Base-by-base conservation (phyloP, 2,797 vertebrate species). In the Gymnopithys bicolor region DNA sequence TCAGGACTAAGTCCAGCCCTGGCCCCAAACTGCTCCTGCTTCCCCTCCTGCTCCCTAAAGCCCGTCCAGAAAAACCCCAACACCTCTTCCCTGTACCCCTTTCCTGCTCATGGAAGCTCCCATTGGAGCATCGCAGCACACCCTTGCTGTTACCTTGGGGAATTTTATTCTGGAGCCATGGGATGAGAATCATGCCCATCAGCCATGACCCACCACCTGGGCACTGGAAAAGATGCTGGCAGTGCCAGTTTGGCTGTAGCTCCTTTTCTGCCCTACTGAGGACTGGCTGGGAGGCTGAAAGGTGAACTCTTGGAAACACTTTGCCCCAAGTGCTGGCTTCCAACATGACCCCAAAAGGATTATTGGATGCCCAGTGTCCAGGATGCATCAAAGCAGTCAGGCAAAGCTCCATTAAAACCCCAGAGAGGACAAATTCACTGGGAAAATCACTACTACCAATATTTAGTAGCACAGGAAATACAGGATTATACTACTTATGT, bases 161-260 rank as follows among this genome's bases (percentile, higher is more conserved):
- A 73, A 51, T 49, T 79, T 56, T 16, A 13, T 77, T 28, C 64
- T 3, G 9, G 59, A 22, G 22, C 56, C 4, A 2, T 0, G 3
- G 39, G 21, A 41, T 25, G 13, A 59, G 62, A 35, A 15, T 35
- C 21, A 10, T 7, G 2, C 17, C 46, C 24, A 1, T 25, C 49
- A 41, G 19, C 55, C 77, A 28, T 28, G n/a, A 10, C 6, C 2
- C 13, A 13, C 8, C 35, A 7, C 58, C 63, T 0, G 0, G 16
- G 16, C 27, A 7, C 21, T 19, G 45, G 35, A 32, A 28, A 75
- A 53, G 46, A 3, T 39, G 55, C 62, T 90, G 45, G 21, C 32
- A 28, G 5, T 12, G 7, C 45, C 13, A 11, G 10, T 55, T 89
- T 66, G 62, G 35, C n/a, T 79, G 33, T 0, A 1, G 53, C 24